A percentile compares a stretch with the other conserved stretches of the same genome.
phyloP scores from a whole-genome alignment of 2,113 vertebrate species.

The Amazona vittata region DNA sequence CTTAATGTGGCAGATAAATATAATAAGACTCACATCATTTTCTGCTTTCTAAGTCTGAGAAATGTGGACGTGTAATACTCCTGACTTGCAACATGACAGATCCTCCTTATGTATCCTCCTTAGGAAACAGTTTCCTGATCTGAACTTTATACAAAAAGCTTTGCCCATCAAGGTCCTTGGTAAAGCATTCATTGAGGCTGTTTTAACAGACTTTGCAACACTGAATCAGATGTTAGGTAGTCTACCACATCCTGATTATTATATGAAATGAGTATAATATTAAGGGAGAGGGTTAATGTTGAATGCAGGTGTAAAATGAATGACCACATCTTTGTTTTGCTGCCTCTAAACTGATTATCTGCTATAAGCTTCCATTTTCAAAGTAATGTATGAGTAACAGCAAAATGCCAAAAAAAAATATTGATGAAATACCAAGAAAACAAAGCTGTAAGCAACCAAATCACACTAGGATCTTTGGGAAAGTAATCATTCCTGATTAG shows the following conservation, averaged over 20 bases:
- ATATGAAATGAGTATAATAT: neutral
- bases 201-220: neutral
- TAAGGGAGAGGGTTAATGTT: neutral
- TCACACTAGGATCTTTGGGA: neutral
- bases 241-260: neutral
- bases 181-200: neutral
- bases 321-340: neutral
- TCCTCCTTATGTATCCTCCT: neutral
- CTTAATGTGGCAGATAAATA: neutral
- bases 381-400: neutral
- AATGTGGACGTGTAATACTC: neutral
- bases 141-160: neutral
- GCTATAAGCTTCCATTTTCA: neutral
- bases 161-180: neutral
- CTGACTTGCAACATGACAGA: neutral
- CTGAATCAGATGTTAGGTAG: neutral
- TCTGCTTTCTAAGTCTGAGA: neutral
- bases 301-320: neutral
- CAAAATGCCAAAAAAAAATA: constrained; percentile 27
- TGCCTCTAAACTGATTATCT: neutral
- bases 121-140: neutral
- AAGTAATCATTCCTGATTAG: neutral
- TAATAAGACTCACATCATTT: neutral
- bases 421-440: neutral
- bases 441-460: neutral